Evolutionary conservation across 2,888 invertebrate genomes (phyloP).

Genomic region (Ischnus inquisitorius): DNA sequence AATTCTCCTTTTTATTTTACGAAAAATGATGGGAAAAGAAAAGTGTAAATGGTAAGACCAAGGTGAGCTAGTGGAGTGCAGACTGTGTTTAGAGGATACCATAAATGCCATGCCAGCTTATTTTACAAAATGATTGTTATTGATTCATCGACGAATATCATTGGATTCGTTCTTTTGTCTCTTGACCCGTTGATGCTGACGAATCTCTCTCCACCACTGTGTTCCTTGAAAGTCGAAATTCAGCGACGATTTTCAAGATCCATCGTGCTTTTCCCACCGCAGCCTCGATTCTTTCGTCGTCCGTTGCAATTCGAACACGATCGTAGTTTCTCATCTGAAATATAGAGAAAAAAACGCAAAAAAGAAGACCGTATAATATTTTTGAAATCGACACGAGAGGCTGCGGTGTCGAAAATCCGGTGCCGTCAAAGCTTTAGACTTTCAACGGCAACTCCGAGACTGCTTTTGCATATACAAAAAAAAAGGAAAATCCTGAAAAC

Average conservation of each 20-base stretch:
- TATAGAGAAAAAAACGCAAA: background rate
- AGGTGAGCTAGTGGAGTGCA: conserved; percentile 86
- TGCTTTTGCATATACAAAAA: conserved; percentile 40
- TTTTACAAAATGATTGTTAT: conserved; percentile 77
- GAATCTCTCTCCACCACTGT: conserved; percentile 51
- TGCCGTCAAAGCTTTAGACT: conserved; percentile 71
- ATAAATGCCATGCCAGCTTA: conserved; percentile 84
- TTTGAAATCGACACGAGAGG: conserved; percentile 53
- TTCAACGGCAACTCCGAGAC: conserved; percentile 58
- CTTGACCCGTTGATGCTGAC: conserved; percentile 49
- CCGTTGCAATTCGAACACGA: background rate
- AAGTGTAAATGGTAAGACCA: conserved; percentile 82
- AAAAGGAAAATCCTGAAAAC: conserved; percentile 36
- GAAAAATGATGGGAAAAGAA: conserved; percentile 71
- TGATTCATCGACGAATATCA: conserved; percentile 61
- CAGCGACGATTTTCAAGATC: conserved; percentile 53
- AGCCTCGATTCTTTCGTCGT: conserved; percentile 34
- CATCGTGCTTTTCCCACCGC: conserved; percentile 60
- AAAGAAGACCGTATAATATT: background rate
- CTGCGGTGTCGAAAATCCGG: conserved; percentile 76
- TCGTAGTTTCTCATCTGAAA: conserved; percentile 8
- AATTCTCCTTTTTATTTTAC: conserved; percentile 82
- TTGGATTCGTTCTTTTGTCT: conserved; percentile 50
- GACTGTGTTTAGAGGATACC: conserved; percentile 86
- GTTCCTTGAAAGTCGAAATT: conserved; percentile 38